phyloP scores from a whole-genome alignment of 2,113 vertebrate species.

The Columba janthina region DNA sequence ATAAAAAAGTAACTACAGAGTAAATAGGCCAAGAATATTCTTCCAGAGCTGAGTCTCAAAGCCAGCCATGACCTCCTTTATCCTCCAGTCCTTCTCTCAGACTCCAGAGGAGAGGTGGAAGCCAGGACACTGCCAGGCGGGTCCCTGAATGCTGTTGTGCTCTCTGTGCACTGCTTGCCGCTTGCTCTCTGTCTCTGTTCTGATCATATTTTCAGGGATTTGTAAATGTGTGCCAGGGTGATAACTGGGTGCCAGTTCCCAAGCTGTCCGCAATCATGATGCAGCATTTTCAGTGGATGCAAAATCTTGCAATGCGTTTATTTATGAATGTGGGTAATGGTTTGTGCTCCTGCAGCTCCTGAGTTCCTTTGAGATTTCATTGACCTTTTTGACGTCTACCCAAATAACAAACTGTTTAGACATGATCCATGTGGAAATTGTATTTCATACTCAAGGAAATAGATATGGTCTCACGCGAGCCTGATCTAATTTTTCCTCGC shows the following conservation, averaged over 20 bases:
- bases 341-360: background rate
- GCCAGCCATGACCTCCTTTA: constrained; percentile 14
- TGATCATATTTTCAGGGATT: constrained; percentile 18
- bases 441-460: constrained; percentile 13
- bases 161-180: constrained; percentile 1
- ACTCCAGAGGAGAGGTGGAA: constrained; percentile 29
- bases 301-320: background rate
- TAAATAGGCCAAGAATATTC: constrained; percentile 8
- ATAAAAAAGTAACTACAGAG: constrained; percentile 45
- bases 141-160: background rate
- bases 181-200: constrained; percentile 10
- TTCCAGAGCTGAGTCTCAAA: constrained; percentile 20
- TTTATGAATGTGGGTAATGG: background rate
- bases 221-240: constrained; percentile 9
- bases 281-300: background rate
- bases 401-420: background rate
- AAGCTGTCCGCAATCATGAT: background rate
- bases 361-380: background rate
- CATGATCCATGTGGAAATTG: background rate
- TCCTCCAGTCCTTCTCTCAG: background rate
- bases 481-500: background rate
- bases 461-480: background rate
- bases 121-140: constrained; percentile 3
- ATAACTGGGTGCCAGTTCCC: background rate
- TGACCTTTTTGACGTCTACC: background rate